Evolutionary conservation across 2,888 invertebrate species (phyloP), one percentile per base, ranked within the genome.

Genomic region (Serripes groenlandicus): DNA sequence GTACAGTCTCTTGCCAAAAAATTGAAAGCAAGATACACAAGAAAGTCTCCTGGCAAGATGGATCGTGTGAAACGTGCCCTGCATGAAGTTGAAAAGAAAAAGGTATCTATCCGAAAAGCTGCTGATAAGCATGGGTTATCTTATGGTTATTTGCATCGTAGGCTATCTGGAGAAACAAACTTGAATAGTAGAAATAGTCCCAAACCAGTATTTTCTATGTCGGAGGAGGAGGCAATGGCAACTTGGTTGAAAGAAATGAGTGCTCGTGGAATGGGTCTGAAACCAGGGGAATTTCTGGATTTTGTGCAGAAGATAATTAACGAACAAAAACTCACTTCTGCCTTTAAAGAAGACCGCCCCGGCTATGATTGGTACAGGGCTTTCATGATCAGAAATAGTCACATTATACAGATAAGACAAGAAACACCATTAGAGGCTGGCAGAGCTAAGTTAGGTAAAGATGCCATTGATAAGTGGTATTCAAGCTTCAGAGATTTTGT

Each of bases 251-350:
- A 26, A 26, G 78, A 83, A 60, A 79, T 79, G 78, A 56, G 7
- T 11, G 60, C 62, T 37, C 35, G 83, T 7, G 78, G 83, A 30
- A 83, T 83, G 83, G 78, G 78, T 5, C 54, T 83, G 18, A 78
- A 70, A 68, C 75, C 76, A 34, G n/a, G 23, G 4, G 75, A 79
- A 35, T 79, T 78, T 56, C 21, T 83, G 21, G 62, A 75, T 34
- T 75, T 83, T 52, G 66, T 83, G n/a, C 68, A 78, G 28, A 56
- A 54, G 26, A 30, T 82, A 26, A 34, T 82, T 7, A 70, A 30
- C 18, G 62, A 69, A 26, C 62, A 75, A 35, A 34, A 35, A 4
- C 32, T 9, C 11, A 18, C 34, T 15, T 60, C 34, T 9, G 60
- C 72, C 28, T 72, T 72, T 58, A 37, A 3, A 26, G 30, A 72